Base-by-base conservation (phyloP, 2,113 vertebrate genomes). In the Antennarius striatus region DNA sequence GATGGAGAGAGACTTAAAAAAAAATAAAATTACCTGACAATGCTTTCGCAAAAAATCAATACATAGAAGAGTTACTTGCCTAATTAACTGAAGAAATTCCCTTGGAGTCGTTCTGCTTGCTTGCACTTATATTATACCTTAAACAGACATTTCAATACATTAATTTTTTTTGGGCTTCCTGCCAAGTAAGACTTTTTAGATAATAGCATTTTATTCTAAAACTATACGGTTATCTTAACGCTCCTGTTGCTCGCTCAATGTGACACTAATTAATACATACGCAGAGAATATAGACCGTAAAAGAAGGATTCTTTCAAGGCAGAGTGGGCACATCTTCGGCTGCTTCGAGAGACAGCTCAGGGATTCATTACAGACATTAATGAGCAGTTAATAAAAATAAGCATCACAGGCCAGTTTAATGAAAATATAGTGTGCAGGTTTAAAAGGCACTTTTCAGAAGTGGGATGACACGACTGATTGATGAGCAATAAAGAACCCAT, bases 321-420 rank as follows among this genome's bases (percentile, higher is more conserved):
- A 14, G 32, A 14, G 57, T 11, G 5, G 56, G 11, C 55, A 45
- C 12, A 28, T 63, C 15, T 32, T 65, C 17, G 15, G 11, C 9
- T 17, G 10, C 10, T 2, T 4, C 0, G 14, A 53, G 6, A 1
- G 14, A 53, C 32, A 58, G n/a, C 53, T 17, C 10, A 10, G 60
- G 30, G 17, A 50, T 47, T 32, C 56, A 60, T 79, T 65, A 47
- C 1, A 0, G 1, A 1, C 40, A 29, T 53, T 62, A 53, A 60
- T 32, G 14, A 68, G 29, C 10, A 16, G n/a, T 67, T 50, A 28
- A 49, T 66, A 56, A 63, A 66, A 63, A 32, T 48, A 70, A 36
- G 48, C 22, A 48, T 58, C 16, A 29, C 16, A 17, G 22, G 56
- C 30, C 15, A 10, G 11, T 64, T 59, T 36, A 30, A 68, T 71